Percentiles rank a stretch among this genome's conserved stretches.
phyloP scores from a whole-genome alignment of 2,888 invertebrate genomes.

The Ophion slaviceki region DNA sequence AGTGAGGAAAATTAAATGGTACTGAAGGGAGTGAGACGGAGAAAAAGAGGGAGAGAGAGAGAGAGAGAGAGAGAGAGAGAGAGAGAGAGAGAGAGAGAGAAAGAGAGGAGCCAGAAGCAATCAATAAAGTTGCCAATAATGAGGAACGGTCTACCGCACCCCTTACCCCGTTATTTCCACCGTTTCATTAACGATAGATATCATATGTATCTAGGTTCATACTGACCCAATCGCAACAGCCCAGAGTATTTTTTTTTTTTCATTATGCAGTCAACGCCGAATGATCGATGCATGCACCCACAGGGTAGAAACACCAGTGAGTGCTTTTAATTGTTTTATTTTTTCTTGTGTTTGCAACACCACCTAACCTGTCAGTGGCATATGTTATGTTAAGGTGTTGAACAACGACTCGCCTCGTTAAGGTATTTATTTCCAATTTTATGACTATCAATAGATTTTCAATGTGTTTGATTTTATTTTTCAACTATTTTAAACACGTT shows the following conservation, averaged over 20 bases:
- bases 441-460: too few relatives aligned
- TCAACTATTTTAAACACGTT: too few relatives aligned
- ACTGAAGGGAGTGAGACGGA: not conserved
- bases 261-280: constrained; percentile 54
- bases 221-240: constrained; percentile 4
- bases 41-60: not conserved
- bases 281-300: constrained; percentile 18
- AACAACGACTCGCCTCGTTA: too few relatives aligned
- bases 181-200: constrained; percentile 37
- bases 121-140: constrained; percentile 42
- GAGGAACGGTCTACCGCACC: constrained; percentile 10
- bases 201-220: constrained; percentile 37
- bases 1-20: not conserved
- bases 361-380: too few relatives aligned
- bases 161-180: constrained; percentile 29
- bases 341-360: too few relatives aligned
- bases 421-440: too few relatives aligned
- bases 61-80: not conserved
- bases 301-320: too few relatives aligned
- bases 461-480: too few relatives aligned
- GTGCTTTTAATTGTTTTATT: too few relatives aligned
- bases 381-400: too few relatives aligned
- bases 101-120: constrained; percentile 16
- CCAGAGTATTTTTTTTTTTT: constrained; percentile 40
- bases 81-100: not conserved